Evolutionary conservation across 2,113 vertebrate species (phyloP), one percentile per base, ranked within the genome.

Genomic region (Dendrocopos noguchii): DNA sequence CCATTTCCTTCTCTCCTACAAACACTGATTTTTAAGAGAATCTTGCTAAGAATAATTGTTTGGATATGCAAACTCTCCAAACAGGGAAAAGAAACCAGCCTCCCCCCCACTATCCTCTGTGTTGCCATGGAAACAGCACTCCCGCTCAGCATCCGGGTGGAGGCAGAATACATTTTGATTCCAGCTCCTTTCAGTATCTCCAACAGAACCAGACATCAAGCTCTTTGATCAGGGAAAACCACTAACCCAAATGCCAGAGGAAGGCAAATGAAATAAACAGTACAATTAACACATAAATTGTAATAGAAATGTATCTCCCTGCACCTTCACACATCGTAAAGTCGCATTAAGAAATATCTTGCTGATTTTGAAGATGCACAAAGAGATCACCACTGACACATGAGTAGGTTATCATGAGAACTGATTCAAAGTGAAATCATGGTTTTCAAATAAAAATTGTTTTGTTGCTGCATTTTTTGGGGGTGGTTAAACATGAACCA

Each of bases 41-140:
- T 46, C 18, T 53, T 55, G 53, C 59, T 44, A 66, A 76, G 50
- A 90, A 50, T 59, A 84, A 88, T 59, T 9, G 44, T 87, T 56
- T 20, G 91, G 77, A 82, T 68, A 88, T 2, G 67, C 50, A 95
- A 95, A 96, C 87, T 94, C 97, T 47, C 64, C 8, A 17, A 88
- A 87, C 25, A 3, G 64, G 80, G 56, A 79, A 74, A 67, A 95
- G 79, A 80, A 87, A 97, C 22, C 87, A 80, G 91, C 91, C 75
- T 52, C 53, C 33, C 14, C 74, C 29, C 39, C 7, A 63, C 33
- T 22, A 95, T 9, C 84, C 84, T 55, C 61, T 25, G 74, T 19
- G 96, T 97, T 96, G 61, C 97, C 96, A 97, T 96, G 93, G 98
- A 85, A 97, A 97, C 96, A 66, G 87, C 92, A 80, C 86, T 97